phyloP scores from a whole-genome alignment of 2,113 vertebrate genomes.

The Salvator merianae region DNA sequence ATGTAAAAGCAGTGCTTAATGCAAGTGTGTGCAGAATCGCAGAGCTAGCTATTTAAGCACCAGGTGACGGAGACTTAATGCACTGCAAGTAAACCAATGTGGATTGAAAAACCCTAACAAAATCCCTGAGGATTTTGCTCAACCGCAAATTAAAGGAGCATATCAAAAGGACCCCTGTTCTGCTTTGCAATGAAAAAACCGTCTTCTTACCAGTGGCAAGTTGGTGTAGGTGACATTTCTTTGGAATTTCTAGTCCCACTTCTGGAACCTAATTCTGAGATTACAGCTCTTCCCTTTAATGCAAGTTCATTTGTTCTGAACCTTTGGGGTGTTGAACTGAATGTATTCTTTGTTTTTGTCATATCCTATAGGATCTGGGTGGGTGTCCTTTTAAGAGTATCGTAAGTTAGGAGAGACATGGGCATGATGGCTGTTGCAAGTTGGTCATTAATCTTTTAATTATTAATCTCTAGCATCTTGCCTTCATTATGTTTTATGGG shows the following conservation, averaged over 20 bases:
- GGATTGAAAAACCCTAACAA: not conserved
- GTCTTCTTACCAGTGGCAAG: not conserved
- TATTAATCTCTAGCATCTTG: not conserved
- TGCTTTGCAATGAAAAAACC: not conserved
- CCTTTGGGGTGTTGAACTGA: not conserved
- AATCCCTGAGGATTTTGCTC: slow-evolving; percentile 1
- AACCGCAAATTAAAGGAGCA: not conserved
- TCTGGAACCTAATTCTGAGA: not conserved
- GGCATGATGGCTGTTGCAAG: no score
- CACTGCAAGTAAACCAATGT: not conserved
- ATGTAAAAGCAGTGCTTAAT: not conserved
- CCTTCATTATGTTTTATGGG: not conserved
- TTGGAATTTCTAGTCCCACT: not conserved
- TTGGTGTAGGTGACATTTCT: not conserved
- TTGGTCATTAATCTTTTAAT: not conserved
- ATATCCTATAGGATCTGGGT: not conserved
- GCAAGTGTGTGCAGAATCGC: not conserved
- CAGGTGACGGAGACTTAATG: not conserved
- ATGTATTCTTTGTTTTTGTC: not conserved
- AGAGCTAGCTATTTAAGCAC: not conserved
- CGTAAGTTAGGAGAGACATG: not conserved
- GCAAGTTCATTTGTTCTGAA: not conserved
- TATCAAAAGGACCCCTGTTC: not conserved
- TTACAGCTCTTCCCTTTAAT: not conserved
- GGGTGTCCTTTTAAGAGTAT: not conserved